These are phyloP conservation scores for Amitus sp. DNA, from an alignment of 2,888 invertebrate species.

Conservation along the genomic window DNA sequence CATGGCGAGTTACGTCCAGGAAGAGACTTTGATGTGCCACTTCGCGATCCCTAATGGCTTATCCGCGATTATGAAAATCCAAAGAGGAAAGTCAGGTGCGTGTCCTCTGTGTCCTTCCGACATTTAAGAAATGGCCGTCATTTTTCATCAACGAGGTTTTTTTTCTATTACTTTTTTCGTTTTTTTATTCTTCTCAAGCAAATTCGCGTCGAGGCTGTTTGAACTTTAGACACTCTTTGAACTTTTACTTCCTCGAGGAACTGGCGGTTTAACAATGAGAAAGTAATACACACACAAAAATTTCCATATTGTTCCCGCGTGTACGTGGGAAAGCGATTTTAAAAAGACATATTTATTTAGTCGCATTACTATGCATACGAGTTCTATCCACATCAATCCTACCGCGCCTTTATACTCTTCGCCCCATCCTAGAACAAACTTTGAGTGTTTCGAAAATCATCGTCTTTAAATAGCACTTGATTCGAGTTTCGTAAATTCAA, in stretches of 20 bases:
- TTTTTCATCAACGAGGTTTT: too few species aligned
- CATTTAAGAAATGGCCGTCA: background rate
- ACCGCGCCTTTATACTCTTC: background rate
- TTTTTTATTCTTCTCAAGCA: background rate
- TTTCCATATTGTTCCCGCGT: slow-evolving; percentile 10
- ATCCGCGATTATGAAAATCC: slow-evolving; percentile 27
- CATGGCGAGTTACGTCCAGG: slow-evolving; percentile 9
- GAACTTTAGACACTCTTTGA: slow-evolving; percentile 3
- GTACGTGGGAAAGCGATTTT: slow-evolving; percentile 8
- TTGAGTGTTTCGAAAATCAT: background rate
- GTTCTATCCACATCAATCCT: slow-evolving; percentile 1
- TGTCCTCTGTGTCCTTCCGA: background rate
- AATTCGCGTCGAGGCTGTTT: background rate
- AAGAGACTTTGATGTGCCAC: slow-evolving; percentile 18
- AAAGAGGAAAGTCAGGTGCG: slow-evolving; percentile 20
- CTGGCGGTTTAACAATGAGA: slow-evolving; percentile 1
- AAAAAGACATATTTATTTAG: slow-evolving; percentile 8
- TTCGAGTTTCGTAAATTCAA: background rate
- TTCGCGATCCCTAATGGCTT: slow-evolving; percentile 21
- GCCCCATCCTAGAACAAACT: background rate
- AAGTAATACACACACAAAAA: slow-evolving; percentile 6
- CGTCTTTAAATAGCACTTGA: background rate
- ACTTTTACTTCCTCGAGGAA: slow-evolving; percentile 1
- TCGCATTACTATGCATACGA: background rate
- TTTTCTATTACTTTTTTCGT: too few species aligned